phyloP scores from a whole-genome alignment of 2,113 vertebrate species.

The Chlamydotis undulata region DNA sequence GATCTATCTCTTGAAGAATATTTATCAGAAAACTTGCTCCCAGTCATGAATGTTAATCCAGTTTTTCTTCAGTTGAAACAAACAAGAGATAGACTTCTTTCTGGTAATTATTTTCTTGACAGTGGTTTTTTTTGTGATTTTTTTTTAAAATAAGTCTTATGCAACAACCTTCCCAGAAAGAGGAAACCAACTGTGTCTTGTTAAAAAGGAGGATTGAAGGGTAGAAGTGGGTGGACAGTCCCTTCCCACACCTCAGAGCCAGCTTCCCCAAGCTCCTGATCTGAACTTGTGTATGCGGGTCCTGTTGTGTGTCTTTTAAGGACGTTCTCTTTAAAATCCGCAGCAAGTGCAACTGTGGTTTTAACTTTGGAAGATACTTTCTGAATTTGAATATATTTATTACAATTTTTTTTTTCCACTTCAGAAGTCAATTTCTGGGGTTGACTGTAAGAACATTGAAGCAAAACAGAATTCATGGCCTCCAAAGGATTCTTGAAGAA shows the following conservation, averaged over 20 bases:
- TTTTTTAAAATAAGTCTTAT: neutral
- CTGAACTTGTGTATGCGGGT: neutral
- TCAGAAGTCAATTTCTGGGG: neutral
- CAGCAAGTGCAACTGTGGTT: neutral
- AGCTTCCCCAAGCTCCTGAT: neutral
- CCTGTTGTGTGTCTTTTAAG: neutral
- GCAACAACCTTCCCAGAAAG: neutral
- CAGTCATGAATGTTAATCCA: neutral
- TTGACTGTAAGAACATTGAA: neutral
- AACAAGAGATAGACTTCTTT: neutral
- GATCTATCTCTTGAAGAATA: neutral
- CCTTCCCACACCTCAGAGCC: neutral
- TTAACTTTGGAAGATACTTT: neutral
- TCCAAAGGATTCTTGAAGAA: neutral
- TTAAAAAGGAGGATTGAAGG: constrained; percentile 9
- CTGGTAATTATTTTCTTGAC: neutral
- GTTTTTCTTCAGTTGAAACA: neutral
- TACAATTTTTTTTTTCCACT: neutral
- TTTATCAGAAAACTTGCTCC: neutral
- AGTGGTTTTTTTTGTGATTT: neutral
- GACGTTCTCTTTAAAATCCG: neutral
- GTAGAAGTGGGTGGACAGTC: neutral
- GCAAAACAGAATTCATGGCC: neutral
- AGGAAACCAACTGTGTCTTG: constrained; percentile 24
- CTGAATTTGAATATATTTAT: neutral